Base-by-base conservation (phyloP, 2,888 invertebrate genomes). In the Aleiodes testaceus region DNA sequence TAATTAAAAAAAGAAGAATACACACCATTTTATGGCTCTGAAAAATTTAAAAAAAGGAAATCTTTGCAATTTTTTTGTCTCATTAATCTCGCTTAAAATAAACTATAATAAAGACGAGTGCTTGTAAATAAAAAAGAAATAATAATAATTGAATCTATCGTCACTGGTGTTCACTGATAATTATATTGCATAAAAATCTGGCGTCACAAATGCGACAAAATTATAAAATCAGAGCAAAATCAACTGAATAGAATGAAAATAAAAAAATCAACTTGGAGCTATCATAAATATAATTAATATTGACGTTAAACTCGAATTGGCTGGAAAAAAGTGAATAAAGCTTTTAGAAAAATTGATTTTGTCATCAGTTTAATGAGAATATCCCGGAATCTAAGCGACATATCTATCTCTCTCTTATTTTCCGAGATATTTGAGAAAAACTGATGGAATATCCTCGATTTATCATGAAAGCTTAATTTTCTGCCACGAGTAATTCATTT, bases 1-100 rank as follows among this genome's bases (percentile, higher is more conserved):
- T 81, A 85, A 82, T 79, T 81, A 80, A 80, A 45, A 63, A 47
- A 47, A 36, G 42, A 53, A n/a, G 16, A 59, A 59, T 59, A 59
- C 36, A 59, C 42, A 18, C 59, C 59, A 59, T 36, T 36, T 36
- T 36, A 59, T 59, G 59, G 59, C 59, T 59, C 16, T 59, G 36
- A 42, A 18, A 30, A 16, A 18, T 59, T 26, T n/a, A 53, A 22
- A 20, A 22, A 2, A 22, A 11, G 11, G 36, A 16, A 55, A 30
- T 22, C 26, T 55, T 55, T n/a, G 30, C 14, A 30, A 36, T 55
- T n/a, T 14, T n/a, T 16, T 26, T n/a, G n/a, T n/a, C n/a, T 14
- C 55, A 30, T 22, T 14, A 11, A 22, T 55, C n/a, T 30, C 14
- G 26, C n/a, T 22, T 30, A 22, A 14, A 55, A 26, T 30, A 14